Conservation (phyloP, 2,113 vertebrate genomes). For the Phaethon lepturus region DNA sequence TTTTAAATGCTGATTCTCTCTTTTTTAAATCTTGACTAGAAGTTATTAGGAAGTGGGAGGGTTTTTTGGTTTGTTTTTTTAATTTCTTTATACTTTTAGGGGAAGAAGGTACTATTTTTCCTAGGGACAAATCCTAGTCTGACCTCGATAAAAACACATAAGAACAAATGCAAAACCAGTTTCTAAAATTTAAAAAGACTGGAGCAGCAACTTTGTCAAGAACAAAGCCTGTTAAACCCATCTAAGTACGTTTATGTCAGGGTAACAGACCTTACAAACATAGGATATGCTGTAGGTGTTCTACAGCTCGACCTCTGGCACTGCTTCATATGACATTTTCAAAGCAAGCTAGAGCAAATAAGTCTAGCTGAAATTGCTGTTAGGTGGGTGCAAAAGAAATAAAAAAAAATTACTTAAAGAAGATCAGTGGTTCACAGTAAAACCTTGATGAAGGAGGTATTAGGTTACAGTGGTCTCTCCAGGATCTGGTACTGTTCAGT, state of each 20-base stretch:
- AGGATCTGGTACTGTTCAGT: neutral
- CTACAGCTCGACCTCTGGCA: neutral
- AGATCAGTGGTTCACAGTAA: neutral
- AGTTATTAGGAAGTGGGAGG: neutral
- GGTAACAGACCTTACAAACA: neutral
- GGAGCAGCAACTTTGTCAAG: neutral
- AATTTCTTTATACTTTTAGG: neutral
- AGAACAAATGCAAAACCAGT: neutral
- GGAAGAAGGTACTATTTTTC: neutral
- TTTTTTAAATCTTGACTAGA: neutral
- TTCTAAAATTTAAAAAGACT: neutral
- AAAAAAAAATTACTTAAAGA: neutral
- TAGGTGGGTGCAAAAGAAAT: neutral
- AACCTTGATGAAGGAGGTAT: neutral
- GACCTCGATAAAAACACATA: neutral
- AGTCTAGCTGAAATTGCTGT: neutral
- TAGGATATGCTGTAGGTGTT: neutral
- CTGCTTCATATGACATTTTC: neutral
- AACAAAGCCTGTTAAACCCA: neutral
- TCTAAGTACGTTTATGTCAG: neutral
- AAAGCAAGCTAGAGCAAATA: neutral
- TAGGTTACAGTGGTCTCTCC: neutral
- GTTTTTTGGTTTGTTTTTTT: accelerated
- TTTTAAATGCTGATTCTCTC: neutral
- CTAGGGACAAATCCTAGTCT: neutral